Evolutionary conservation across 2,888 invertebrate species (phyloP).

Genomic region (Horisme vitalbata): DNA sequence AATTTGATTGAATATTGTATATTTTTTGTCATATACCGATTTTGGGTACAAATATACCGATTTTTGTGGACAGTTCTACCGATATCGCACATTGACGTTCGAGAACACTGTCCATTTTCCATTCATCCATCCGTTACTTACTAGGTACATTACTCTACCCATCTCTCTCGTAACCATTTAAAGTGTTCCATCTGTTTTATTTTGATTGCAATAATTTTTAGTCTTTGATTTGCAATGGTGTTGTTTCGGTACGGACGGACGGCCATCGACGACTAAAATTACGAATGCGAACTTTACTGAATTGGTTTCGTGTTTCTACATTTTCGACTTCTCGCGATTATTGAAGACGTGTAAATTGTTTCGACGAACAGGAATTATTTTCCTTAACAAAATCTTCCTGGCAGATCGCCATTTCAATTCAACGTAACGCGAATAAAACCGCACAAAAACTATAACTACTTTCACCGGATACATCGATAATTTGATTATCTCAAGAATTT

Average conservation of each 20-base stretch:
- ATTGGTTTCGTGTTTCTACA: slow-evolving; percentile 36
- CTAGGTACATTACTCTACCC: too few relatives aligned
- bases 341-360: slow-evolving; percentile 60
- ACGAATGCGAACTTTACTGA: slow-evolving; percentile 29
- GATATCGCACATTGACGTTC: too few relatives aligned
- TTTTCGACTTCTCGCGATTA: slow-evolving; percentile 61
- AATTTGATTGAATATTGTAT: too few relatives aligned
- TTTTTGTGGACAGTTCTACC: too few relatives aligned
- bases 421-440: slow-evolving; percentile 43
- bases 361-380: slow-evolving; percentile 50
- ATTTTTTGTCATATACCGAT: too few relatives aligned
- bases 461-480: slow-evolving; percentile 76
- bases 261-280: slow-evolving; percentile 14
- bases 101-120: too few relatives aligned
- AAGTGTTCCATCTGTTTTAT: slow-evolving; percentile 1
- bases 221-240: slow-evolving; percentile 18
- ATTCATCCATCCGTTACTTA: too few relatives aligned
- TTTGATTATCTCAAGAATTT: slow-evolving; percentile 68
- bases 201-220: neutral
- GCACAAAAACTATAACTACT: slow-evolving; percentile 51
- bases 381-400: slow-evolving; percentile 42
- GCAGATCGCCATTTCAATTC: slow-evolving; percentile 43
- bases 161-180: too few relatives aligned
- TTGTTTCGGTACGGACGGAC: slow-evolving; percentile 9
- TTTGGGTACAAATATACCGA: too few relatives aligned